Evolutionary conservation across 2,888 invertebrate genomes (phyloP).

Genomic region (Camponotus fellah): DNA sequence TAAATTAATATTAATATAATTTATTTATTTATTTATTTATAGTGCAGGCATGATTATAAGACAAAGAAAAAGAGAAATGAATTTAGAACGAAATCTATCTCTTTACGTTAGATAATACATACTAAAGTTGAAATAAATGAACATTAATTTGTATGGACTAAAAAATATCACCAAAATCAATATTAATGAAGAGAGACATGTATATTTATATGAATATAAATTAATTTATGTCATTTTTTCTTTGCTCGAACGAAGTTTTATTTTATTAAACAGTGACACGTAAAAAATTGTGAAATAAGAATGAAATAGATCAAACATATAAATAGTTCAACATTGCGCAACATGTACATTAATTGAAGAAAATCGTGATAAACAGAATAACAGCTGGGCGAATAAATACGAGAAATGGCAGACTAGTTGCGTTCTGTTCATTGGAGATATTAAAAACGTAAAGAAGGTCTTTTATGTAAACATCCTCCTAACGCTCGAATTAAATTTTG

Average conservation of each 20-base stretch:
- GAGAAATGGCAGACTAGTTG: neutral
- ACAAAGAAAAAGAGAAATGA: neutral
- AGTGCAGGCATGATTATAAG: slow-evolving; percentile 19
- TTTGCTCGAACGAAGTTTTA: neutral
- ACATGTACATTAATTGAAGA: neutral
- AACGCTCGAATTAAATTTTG: slow-evolving; percentile 71
- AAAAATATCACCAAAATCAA: neutral
- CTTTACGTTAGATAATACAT: neutral
- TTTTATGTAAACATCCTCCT: slow-evolving; percentile 59
- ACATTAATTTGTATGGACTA: neutral
- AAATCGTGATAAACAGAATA: neutral
- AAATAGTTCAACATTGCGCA: neutral
- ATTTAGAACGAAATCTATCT: neutral
- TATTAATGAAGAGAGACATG: neutral
- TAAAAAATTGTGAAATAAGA: neutral
- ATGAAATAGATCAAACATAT: no score
- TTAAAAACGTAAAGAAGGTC: slow-evolving; percentile 10
- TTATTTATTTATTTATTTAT: no score
- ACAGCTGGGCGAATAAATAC: neutral
- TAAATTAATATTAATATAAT: slow-evolving; percentile 22
- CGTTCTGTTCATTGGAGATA: neutral
- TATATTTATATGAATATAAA: neutral
- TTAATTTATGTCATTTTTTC: neutral
- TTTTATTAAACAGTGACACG: neutral
- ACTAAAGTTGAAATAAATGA: neutral